Base-by-base conservation (phyloP, 2,113 vertebrate species). In the Cyanoliseus patagonus region DNA sequence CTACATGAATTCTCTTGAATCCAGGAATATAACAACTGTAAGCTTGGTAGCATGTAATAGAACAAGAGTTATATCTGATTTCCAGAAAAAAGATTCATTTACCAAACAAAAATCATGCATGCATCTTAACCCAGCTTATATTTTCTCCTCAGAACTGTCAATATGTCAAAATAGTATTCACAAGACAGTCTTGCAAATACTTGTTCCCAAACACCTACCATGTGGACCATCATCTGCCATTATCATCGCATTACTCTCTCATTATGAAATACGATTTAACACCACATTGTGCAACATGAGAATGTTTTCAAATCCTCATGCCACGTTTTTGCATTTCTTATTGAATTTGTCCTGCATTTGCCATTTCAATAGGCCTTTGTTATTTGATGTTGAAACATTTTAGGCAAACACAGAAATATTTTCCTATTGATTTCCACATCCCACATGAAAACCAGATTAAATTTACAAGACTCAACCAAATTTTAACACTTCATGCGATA, bases 241-340 rank as follows among this genome's bases (percentile, higher is more conserved):
- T 61, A 62, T 33, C 80, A 84, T 78, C 90, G 44, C 44, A 52
- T 90, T 90, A 84, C 51, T 28, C 22, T 77, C 31, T 82, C 66
- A 80, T 94, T 85, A 95, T 17, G 52, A 92, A 94, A 95, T 92
- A 88, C 30, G 20, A 95, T 94, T 95, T 93, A 83, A 81, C 76
- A 81, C 0, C 0, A 64, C 42, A 75, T 11, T 75, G 35, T 90
- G 83, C 30, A 94, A 93, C 90, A 72, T 2, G 39, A 95, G 90
- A 78, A 86, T 31, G 31, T 83, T 90, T 96, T 88, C 68, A 81
- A 92, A 83, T 64, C 69, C 42, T 88, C 75, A 1, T 37, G 69
- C 47, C 78, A 68, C 22, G 8, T 24, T 86, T 87, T 81, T 63
- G 7, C 68, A 67, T 90, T 91, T 88, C 87, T 85, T 83, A 94